phyloP scores from a whole-genome alignment of 2,797 vertebrate genomes.

The Leptoclinus maculatus region DNA sequence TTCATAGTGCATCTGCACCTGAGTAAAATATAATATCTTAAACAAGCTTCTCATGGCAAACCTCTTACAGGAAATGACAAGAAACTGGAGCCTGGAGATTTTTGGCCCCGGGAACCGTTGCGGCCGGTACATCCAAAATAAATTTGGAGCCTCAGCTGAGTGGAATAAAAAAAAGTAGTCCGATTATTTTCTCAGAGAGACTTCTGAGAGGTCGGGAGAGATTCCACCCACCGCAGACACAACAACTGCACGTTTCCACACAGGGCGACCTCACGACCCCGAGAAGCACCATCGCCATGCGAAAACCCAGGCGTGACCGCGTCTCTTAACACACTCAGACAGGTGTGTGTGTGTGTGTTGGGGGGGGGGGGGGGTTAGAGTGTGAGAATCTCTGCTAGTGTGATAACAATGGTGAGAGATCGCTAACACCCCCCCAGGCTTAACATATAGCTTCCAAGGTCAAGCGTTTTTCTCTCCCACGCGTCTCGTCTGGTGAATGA shows the following conservation, averaged over 20 bases:
- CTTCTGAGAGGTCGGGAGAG: conserved; percentile 2
- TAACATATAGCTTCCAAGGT: conserved; percentile 71
- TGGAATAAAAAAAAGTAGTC: conserved; percentile 41
- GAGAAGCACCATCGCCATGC: conserved; percentile 12
- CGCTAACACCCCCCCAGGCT: conserved; percentile 69
- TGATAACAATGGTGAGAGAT: conserved; percentile 70
- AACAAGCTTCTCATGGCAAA: conserved; percentile 52
- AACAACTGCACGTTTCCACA: conserved; percentile 63
- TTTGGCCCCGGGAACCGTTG: conserved; percentile 48
- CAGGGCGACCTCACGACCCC: conserved; percentile 44
- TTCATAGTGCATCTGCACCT: conserved; percentile 36
- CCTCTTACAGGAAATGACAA: conserved; percentile 59
- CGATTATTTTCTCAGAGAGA: conserved; percentile 61
- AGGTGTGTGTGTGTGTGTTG: conserved; percentile 60
- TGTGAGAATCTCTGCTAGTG: conserved; percentile 66
- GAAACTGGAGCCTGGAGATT: conserved; percentile 68
- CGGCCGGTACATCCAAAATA: conserved; percentile 64
- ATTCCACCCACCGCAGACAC: conserved; percentile 55
- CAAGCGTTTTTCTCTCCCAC: conserved; percentile 62
- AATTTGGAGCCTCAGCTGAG: conserved; percentile 55
- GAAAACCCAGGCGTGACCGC: conserved; percentile 45
- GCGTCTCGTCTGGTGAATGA: conserved; percentile 61
- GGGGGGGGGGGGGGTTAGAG: conserved; percentile 22
- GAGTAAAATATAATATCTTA: conserved; percentile 41
- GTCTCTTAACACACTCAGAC: conserved; percentile 63